A percentile compares a stretch with the other conserved stretches of the same genome.
phyloP scores from a whole-genome alignment of 2,113 vertebrate genomes.

The Gracilinanus agilis region DNA sequence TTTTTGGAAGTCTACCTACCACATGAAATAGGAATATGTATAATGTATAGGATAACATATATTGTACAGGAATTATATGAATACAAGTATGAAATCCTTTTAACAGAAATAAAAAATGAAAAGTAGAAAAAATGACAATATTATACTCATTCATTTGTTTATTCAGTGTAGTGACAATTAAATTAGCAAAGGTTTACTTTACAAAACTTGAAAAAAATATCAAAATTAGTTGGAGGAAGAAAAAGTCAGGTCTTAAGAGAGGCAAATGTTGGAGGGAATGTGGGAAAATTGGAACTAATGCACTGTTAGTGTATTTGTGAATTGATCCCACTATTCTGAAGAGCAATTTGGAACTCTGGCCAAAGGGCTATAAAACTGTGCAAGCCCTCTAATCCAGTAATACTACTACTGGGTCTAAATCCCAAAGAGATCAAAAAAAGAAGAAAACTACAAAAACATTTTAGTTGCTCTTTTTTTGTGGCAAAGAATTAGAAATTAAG shows the following conservation, averaged over 20 bases:
- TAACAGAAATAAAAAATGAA: not conserved
- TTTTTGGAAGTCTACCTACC: not conserved
- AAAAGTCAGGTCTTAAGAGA: not conserved
- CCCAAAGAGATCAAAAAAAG: not conserved
- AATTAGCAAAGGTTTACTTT: not conserved
- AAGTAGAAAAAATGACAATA: not conserved
- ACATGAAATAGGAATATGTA: not conserved
- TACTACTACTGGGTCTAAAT: not conserved
- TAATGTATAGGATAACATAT: not conserved
- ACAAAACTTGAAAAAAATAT: not conserved
- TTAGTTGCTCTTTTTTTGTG: not conserved
- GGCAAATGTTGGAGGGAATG: not conserved
- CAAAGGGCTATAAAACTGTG: not conserved
- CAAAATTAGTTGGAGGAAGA: not conserved
- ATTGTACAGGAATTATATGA: not conserved
- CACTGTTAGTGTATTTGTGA: not conserved
- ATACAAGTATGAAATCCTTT: not conserved
- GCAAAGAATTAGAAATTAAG: not conserved
- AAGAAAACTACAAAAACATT: not conserved
- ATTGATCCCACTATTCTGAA: not conserved
- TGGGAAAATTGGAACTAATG: not conserved
- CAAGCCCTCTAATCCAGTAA: not conserved
- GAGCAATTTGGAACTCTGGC: not conserved
- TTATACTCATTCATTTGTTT: not conserved
- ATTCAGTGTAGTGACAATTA: not conserved